phyloP scores from a whole-genome alignment of 2,113 vertebrate genomes.

The Stigmatopora nigra region DNA sequence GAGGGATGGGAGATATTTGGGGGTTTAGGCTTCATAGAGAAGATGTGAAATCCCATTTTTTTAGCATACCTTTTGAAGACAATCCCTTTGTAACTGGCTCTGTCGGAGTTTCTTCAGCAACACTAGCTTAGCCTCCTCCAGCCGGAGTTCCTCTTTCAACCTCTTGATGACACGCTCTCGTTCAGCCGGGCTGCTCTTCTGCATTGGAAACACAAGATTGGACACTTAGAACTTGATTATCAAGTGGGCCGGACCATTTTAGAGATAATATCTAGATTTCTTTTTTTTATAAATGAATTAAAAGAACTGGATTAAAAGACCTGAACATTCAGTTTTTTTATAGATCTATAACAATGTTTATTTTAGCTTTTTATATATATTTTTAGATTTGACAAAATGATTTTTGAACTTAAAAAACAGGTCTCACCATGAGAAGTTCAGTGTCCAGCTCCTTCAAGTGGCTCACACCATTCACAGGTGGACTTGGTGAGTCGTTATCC shows the following conservation, averaged over 20 bases:
- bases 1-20: neutral
- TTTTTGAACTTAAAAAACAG: no score
- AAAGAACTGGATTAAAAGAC: no score
- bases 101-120: conserved; percentile 90
- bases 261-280: no score
- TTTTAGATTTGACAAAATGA: no score
- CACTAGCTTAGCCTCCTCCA: conserved; percentile 94
- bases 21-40: neutral
- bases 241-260: no score
- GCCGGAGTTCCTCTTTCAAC: conserved; percentile 85
- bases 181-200: conserved; percentile 86
- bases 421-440: conserved; percentile 82
- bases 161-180: conserved; percentile 84
- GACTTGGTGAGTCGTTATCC: conserved; percentile 83
- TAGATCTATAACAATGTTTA: no score
- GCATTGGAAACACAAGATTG: conserved; percentile 31
- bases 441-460: conserved; percentile 78
- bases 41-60: neutral
- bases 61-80: conserved; percentile 77
- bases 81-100: conserved; percentile 91
- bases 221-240: no score
- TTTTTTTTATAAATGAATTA: no score
- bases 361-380: no score
- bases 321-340: no score
- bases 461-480: conserved; percentile 79